phyloP scores from a whole-genome alignment of 2,113 vertebrate genomes.

The Theropithecus gelada region DNA sequence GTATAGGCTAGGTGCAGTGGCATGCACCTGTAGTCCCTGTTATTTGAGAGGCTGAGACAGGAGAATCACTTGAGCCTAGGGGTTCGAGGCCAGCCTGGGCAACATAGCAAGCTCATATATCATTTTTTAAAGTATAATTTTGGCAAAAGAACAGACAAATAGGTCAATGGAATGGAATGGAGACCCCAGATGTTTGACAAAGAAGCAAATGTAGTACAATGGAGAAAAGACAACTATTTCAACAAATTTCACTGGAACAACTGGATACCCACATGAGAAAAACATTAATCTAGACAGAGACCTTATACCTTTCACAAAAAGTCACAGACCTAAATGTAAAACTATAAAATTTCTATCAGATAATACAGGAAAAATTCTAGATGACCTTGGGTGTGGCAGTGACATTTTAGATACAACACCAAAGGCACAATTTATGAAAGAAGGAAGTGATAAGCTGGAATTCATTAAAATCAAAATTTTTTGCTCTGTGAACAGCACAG shows the following conservation, averaged over 20 bases:
- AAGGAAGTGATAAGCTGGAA: not conserved
- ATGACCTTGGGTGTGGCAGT: not conserved
- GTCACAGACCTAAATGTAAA: not conserved
- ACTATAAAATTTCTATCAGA: not conserved
- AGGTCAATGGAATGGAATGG: not conserved
- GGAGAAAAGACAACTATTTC: not conserved
- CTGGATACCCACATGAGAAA: not conserved
- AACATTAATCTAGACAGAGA: not conserved
- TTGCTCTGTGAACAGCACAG: not conserved
- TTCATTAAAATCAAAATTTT: not conserved
- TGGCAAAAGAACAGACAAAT: not conserved
- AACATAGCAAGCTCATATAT: not conserved
- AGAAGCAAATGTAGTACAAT: not conserved
- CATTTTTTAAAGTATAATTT: not conserved
- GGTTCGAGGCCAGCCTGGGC: not conserved
- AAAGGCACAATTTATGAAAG: not conserved
- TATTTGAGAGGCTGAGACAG: not conserved
- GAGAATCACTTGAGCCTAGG: not conserved
- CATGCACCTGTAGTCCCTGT: not conserved
- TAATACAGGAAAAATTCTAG: not conserved
- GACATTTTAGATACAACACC: not conserved
- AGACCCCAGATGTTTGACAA: not conserved
- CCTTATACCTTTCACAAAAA: not conserved
- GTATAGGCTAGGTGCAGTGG: not conserved
- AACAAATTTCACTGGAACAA: not conserved